Conservation (phyloP, 1,140 invertebrate species). For the Halictus rubicundus region DNA sequence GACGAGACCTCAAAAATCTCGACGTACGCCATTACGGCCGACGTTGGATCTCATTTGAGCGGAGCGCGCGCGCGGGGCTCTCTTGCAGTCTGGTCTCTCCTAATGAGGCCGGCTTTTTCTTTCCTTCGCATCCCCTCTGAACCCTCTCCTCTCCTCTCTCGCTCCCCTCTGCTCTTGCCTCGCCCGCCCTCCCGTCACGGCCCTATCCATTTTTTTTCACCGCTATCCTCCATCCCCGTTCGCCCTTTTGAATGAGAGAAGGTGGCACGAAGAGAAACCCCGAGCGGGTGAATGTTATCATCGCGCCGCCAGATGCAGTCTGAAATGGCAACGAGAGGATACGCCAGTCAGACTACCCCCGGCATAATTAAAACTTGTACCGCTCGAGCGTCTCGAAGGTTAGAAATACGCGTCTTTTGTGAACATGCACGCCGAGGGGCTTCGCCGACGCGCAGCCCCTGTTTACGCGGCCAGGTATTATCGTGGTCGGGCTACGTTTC, state of each 20-base stretch:
- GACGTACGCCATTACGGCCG: conserved; percentile 58
- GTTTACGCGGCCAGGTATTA: conserved; percentile 21
- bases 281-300: conserved; percentile 57
- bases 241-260: conserved; percentile 47
- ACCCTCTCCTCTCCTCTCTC: background rate
- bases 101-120: conserved; percentile 72
- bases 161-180: background rate
- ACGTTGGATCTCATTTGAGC: conserved; percentile 69
- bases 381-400: conserved; percentile 44
- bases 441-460: background rate
- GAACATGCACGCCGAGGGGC: background rate
- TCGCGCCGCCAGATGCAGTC: conserved; percentile 56
- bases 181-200: background rate
- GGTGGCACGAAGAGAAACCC: conserved; percentile 31
- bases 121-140: conserved; percentile 43
- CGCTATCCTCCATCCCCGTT: background rate
- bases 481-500: background rate
- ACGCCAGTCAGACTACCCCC: conserved; percentile 32
- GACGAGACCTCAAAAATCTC: conserved; percentile 62
- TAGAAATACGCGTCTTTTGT: conserved; percentile 45
- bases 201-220: conserved; percentile 23
- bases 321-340: conserved; percentile 56
- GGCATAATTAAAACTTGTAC: conserved; percentile 66
- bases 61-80: conserved; percentile 11
- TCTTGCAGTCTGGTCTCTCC: conserved; percentile 62